Percentiles rank a stretch among this genome's conserved stretches.
phyloP scores from a whole-genome alignment of 2,888 invertebrate species.

The Stenolophus ochropezus region DNA sequence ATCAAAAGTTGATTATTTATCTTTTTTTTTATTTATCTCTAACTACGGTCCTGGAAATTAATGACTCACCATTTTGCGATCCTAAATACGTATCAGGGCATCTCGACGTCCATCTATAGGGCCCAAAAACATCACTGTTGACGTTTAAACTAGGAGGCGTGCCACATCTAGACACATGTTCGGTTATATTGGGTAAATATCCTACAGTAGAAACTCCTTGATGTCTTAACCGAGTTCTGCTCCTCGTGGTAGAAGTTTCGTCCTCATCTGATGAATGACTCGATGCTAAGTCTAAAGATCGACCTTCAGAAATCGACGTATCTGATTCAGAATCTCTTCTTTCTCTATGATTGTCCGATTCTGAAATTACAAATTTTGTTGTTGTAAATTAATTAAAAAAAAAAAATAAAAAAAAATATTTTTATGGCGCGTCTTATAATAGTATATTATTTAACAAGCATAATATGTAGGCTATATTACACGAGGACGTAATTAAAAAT shows the following conservation, averaged over 20 bases:
- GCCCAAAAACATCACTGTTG: constrained; percentile 81
- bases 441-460: too few species aligned
- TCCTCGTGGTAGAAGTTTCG: constrained; percentile 75
- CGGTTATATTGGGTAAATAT: constrained; percentile 80
- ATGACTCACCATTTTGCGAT: constrained; percentile 69
- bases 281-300: constrained; percentile 92
- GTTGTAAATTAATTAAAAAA: too few species aligned
- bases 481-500: too few species aligned
- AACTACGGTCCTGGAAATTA: too few species aligned
- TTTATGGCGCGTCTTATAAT: too few species aligned
- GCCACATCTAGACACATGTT: constrained; percentile 73
- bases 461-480: too few species aligned
- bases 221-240: constrained; percentile 66
- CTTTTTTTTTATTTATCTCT: too few species aligned
- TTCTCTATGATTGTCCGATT: constrained; percentile 63
- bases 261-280: constrained; percentile 97
- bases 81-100: constrained; percentile 80
- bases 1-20: too few species aligned
- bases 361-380: too few species aligned
- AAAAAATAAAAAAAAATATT: too few species aligned
- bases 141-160: constrained; percentile 79
- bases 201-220: constrained; percentile 72
- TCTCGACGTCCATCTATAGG: constrained; percentile 81
- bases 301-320: constrained; percentile 85
- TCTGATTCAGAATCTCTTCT: constrained; percentile 81